Base-by-base conservation (phyloP, 2,888 invertebrate genomes). In the Agriotes lineatus region DNA sequence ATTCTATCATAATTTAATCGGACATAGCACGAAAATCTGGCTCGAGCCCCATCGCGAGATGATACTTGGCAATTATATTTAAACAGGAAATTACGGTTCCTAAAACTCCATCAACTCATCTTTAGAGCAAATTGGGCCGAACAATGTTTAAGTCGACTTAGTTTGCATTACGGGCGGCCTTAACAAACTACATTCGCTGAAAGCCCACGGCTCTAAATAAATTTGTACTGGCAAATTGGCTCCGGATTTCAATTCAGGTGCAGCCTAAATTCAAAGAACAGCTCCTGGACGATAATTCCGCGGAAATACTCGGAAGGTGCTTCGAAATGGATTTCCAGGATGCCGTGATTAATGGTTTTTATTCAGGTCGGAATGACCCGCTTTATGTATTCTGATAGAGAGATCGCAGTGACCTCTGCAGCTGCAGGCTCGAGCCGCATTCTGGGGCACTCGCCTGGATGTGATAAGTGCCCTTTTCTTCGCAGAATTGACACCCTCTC, bases 401-500 rank as follows among this genome's bases (percentile, higher is more conserved):
- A 33, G 52, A 52, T 52, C 52, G 52, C 52, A 33, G 22, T 22
- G 48, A 33, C 52, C 52, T 52, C 52, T 52, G 52, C 52, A 52
- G 33, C 52, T 52, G 52, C 52, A 52, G 12, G 16, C 30, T 39
- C n/a, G 16, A 58, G 20, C 20, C 33, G 48, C 59, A 60, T 60
- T 44, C 45, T 45, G 39, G 48, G 25, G 61, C 61, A 18, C 35
- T 52, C 61, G 61, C 39, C 22, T 39, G 61, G 50, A 61, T 61
- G 61, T 61, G 61, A 61, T 61, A 61, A 61, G 61, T 61, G 61
- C 52, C 37, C 52, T 39, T 61, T 61, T 61, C 50, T 61, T 39
- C 37, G 39, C 12, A 61, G 52, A 50, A 61, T 61, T 50, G 61
- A 52, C 61, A 61, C 39, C 61, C 52, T 50, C 52, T 58, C 50